These are phyloP conservation scores for Nomada fabriciana DNA, from an alignment of 2,888 invertebrate genomes.

Conservation along the genomic window DNA sequence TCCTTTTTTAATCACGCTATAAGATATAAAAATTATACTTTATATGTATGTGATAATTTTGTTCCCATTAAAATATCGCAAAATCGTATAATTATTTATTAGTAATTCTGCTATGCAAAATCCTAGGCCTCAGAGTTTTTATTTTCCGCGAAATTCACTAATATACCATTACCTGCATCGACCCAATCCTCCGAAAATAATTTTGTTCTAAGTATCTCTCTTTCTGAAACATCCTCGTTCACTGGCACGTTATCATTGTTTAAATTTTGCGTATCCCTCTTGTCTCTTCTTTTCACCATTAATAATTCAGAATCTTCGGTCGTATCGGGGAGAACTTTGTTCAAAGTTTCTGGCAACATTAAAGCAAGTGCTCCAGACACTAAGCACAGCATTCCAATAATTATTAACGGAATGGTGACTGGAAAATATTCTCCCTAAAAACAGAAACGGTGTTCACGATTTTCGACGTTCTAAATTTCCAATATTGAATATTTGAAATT, in stretches of 20 bases:
- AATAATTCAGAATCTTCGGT: conserved; percentile 66
- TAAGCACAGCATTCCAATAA: conserved; percentile 75
- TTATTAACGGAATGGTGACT: conserved; percentile 63
- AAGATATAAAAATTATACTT: too few species aligned
- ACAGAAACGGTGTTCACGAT: conserved; percentile 7
- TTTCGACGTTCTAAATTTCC: not conserved
- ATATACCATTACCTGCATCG: conserved; percentile 80
- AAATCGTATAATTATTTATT: not conserved
- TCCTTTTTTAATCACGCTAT: too few species aligned
- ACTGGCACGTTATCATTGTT: conserved; percentile 56
- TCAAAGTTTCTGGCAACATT: conserved; percentile 76
- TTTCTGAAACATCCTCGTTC: conserved; percentile 63
- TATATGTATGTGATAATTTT: too few species aligned
- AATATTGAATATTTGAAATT: not conserved
- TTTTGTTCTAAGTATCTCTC: conserved; percentile 77
- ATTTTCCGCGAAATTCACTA: conserved; percentile 78
- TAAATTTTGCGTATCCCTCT: conserved; percentile 35
- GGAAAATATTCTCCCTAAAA: conserved; percentile 70
- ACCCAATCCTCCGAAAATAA: conserved; percentile 81
- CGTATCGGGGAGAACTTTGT: conserved; percentile 74
- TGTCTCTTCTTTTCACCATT: conserved; percentile 19
- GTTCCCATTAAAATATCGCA: not conserved
- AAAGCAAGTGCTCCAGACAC: conserved; percentile 70
- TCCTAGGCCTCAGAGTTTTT: conserved; percentile 63
- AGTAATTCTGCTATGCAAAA: not conserved